Base-by-base conservation (phyloP, 2,888 invertebrate species). In the Rutpela maculata region DNA sequence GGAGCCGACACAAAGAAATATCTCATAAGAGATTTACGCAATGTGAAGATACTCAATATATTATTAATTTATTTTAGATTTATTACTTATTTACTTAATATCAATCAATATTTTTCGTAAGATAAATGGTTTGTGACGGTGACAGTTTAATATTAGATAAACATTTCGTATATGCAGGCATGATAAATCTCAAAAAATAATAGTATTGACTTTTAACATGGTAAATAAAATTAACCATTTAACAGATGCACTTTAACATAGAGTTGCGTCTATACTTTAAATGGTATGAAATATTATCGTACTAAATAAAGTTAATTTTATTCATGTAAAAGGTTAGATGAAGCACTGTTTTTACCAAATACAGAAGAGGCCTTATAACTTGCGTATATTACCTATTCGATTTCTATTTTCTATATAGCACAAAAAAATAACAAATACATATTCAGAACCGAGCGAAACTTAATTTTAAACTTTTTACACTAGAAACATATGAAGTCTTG, bases 81-180 rank as follows among this genome's bases (percentile, higher is more conserved):
- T 65, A 26, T 62, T 26, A n/a, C 26, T 31, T 57, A 17, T 55
- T 19, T 57, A 70, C n/a, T 59, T 31, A 17, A 59, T 12, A 70
- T 18, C 59, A 31, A 60, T 70, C 70, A 70, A 18, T 60, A 35
- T 59, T 59, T 38, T 6, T 17, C 11, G 35, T 43, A 57, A 31
- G 57, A 69, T 69, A 69, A 69, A 69, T 69, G 31, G 26, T 69
- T 69, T n/a, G 19, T 19, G 26, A 43, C 12, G 19, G 59, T 70
- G 60, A 60, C 43, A 70, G 70, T 59, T 70, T 70, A 35, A 60
- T 70, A 57, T 43, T 59, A 70, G 70, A 70, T 70, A 70, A 60
- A 31, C 56, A 18, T 57, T 59, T 57, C 26, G 26, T n/a, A 17
- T 66, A 63, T 17, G 17, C 22, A 1, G 22, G 1, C n/a, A 35